phyloP scores from a whole-genome alignment of 2,113 vertebrate genomes.

The Azemiops feae region DNA sequence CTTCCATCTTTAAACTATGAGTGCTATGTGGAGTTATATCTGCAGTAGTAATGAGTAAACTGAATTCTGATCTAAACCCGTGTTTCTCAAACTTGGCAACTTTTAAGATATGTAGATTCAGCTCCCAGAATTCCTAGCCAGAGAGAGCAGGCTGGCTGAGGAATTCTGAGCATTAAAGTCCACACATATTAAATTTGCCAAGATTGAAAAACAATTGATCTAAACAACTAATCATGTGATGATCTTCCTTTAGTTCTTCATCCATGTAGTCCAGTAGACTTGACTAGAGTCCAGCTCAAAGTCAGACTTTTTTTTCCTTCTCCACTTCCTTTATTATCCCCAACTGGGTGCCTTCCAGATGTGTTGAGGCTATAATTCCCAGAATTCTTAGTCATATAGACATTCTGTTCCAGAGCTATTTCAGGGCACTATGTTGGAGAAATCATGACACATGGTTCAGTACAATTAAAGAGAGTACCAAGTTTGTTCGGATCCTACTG shows the following conservation, averaged over 20 bases:
- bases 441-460: neutral
- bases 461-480: neutral
- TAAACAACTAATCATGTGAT: neutral
- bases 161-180: neutral
- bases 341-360: neutral
- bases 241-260: neutral
- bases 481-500: neutral
- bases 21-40: neutral
- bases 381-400: neutral
- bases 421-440: neutral
- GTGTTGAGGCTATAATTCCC: neutral
- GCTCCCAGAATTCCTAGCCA: neutral
- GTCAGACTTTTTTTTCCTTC: neutral
- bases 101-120: neutral
- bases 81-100: neutral
- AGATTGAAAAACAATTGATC: neutral
- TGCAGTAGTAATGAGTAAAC: neutral
- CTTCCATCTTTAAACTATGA: neutral
- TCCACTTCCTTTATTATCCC: neutral
- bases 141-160: neutral
- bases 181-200: neutral
- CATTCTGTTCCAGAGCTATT: neutral
- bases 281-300: neutral
- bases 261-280: neutral
- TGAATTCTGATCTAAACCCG: neutral